Conservation (phyloP, 1,140 invertebrate species). For the Nilaparvata lugens region DNA sequence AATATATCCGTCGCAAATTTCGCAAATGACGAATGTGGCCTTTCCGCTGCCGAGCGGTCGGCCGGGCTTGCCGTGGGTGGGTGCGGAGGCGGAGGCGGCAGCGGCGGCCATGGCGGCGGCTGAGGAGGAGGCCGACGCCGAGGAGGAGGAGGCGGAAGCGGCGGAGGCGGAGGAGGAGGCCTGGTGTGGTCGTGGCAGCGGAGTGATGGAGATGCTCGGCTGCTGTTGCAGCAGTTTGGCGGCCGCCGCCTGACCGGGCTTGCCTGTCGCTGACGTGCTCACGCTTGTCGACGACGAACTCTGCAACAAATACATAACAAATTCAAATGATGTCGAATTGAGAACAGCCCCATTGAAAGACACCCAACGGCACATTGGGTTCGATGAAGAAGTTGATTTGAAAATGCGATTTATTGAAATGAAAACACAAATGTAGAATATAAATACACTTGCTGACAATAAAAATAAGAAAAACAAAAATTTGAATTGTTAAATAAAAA, state of each 20-base stretch:
- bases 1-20: constrained; percentile 91
- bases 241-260: constrained; percentile 10
- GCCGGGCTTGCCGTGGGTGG: constrained; percentile 34
- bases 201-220: constrained; percentile 86
- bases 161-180: neutral
- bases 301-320: no score
- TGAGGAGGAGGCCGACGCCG: constrained; percentile 34
- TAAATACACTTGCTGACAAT: no score
- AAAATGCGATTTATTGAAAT: no score
- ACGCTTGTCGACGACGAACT: neutral
- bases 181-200: constrained; percentile 55
- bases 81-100: constrained; percentile 27
- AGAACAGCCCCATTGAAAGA: no score
- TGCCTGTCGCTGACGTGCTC: neutral
- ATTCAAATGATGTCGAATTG: no score
- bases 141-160: constrained; percentile 26
- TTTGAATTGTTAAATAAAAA: no score
- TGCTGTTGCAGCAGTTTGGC: constrained; percentile 48
- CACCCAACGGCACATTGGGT: no score
- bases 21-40: constrained; percentile 83
- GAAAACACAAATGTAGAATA: no score
- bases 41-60: constrained; percentile 42
- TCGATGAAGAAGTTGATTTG: no score
- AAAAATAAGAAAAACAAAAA: no score
- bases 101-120: constrained; percentile 34